Evolutionary conservation across 2,113 vertebrate species (phyloP).

Genomic region (Dermatemys mawii): DNA sequence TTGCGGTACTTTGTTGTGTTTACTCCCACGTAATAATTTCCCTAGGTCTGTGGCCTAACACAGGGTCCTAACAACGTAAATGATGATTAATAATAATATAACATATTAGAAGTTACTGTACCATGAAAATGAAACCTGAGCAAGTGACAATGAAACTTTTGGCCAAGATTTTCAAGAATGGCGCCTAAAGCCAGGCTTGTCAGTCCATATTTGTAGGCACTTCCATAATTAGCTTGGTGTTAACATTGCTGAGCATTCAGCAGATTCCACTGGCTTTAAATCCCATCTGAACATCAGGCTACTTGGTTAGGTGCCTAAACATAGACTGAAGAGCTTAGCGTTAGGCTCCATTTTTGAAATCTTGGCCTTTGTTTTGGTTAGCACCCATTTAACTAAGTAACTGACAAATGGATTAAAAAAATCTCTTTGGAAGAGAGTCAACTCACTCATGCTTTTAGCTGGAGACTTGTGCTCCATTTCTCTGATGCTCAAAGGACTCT

Average conservation of each 20-base stretch:
- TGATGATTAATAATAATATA: not conserved
- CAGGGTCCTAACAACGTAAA: conserved; percentile 82
- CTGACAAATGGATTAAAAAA: not conserved
- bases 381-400: not conserved
- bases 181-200: not conserved
- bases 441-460: not conserved
- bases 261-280: not conserved
- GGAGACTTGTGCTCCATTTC: not conserved
- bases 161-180: not conserved
- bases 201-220: not conserved
- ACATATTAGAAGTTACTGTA: not conserved
- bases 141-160: not conserved
- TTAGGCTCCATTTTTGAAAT: not conserved
- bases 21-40: conserved; percentile 72
- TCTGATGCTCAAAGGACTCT: not conserved
- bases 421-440: not conserved
- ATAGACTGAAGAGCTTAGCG: not conserved
- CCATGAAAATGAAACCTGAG: not conserved
- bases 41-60: conserved; percentile 81
- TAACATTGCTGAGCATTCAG: not conserved
- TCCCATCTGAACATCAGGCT: not conserved
- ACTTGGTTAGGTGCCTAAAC: not conserved
- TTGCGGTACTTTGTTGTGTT: not conserved
- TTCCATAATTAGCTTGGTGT: not conserved
- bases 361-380: not conserved